Evolutionary conservation across 1,140 invertebrate species (phyloP).

Genomic region (Myzus persicae): DNA sequence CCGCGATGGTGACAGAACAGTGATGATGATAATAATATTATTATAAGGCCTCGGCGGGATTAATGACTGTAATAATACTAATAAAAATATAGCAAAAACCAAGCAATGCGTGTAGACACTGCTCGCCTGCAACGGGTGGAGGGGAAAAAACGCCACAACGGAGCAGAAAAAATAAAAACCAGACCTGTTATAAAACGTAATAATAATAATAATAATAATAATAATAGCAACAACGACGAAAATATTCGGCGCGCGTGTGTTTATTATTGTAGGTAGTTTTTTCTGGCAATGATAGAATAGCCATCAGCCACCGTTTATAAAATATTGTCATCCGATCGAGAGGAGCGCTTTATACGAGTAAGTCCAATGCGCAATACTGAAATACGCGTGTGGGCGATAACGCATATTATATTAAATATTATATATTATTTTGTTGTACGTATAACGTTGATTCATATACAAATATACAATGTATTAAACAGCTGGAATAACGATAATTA

Average conservation of each 20-base stretch:
- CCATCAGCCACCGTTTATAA: neutral
- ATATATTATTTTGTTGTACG: too few species aligned
- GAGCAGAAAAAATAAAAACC: neutral
- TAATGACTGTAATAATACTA: neutral
- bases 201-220: too few species aligned
- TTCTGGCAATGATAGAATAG: neutral
- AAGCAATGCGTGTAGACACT: neutral
- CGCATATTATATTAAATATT: neutral
- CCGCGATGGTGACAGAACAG: neutral
- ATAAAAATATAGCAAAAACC: neutral
- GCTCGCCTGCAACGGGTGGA: neutral
- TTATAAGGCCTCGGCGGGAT: neutral
- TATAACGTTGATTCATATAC: neutral
- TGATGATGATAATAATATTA: neutral
- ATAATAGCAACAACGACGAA: neutral
- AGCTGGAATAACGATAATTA: neutral
- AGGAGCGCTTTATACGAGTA: too few species aligned
- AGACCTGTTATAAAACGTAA: neutral
- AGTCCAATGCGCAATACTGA: too few species aligned
- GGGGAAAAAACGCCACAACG: neutral
- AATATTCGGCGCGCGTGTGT: neutral
- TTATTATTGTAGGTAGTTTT: neutral
- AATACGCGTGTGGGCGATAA: too few species aligned
- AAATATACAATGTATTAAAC: too few species aligned
- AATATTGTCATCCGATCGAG: neutral